Evolutionary conservation across 1,140 invertebrate genomes (phyloP).

Genomic region (Pararge aegeria): DNA sequence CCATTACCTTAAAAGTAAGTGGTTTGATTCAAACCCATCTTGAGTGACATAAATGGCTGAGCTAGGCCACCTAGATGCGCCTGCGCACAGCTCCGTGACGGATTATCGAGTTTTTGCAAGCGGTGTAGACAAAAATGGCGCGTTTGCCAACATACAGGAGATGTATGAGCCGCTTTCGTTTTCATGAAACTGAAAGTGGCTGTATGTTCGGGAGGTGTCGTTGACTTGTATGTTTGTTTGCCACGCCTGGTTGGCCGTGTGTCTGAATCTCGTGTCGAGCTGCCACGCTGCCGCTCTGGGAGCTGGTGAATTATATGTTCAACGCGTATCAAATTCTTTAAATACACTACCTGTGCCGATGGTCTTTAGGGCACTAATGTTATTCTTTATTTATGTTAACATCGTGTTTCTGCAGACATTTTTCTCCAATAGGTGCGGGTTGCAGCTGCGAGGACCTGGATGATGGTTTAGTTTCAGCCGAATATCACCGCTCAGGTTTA

Average conservation of each 20-base stretch:
- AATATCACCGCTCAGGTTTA: too few species aligned
- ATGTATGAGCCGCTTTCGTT: slow-evolving; percentile 66
- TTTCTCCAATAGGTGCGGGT: too few species aligned
- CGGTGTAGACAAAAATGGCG: slow-evolving; percentile 56
- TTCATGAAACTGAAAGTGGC: slow-evolving; percentile 72
- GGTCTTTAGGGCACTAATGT: too few species aligned
- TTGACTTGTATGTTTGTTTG: slow-evolving; percentile 74
- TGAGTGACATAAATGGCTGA: neutral
- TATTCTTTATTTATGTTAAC: too few species aligned
- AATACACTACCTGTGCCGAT: too few species aligned
- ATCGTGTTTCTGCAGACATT: too few species aligned
- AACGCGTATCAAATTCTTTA: too few species aligned
- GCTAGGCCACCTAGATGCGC: neutral
- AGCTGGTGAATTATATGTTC: neutral
- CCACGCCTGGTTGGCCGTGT: slow-evolving; percentile 56
- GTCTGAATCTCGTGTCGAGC: slow-evolving; percentile 54
- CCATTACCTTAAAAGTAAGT: too few species aligned
- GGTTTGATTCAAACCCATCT: too few species aligned
- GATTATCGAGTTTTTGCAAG: slow-evolving; percentile 55
- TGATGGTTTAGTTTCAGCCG: too few species aligned
- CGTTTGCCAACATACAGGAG: slow-evolving; percentile 46
- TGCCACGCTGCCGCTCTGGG: slow-evolving; percentile 34
- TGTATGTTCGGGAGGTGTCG: slow-evolving; percentile 69
- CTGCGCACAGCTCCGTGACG: slow-evolving; percentile 46
- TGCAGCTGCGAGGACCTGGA: too few species aligned